Base-by-base conservation (phyloP, 2,888 invertebrate species). In the Pardosa pseudoannulata region DNA sequence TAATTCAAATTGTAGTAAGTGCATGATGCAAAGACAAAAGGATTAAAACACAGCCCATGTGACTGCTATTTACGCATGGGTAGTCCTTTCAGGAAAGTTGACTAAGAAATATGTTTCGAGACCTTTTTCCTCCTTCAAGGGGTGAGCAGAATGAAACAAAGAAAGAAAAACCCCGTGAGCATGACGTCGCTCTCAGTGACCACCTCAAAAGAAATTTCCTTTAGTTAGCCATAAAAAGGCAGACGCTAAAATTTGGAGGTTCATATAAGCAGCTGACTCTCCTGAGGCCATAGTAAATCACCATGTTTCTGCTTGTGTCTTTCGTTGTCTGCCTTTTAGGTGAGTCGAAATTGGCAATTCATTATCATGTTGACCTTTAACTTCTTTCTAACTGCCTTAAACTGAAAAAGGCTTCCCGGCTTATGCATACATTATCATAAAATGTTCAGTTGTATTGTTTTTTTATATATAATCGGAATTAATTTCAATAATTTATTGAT, bases 31-130 rank as follows among this genome's bases (percentile, higher is more conserved):
- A 56, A 23, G 1, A 56, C 3, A 56, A 23, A n/a, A 23, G 23
- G 23, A 23, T 19, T 56, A 13, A 46, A 2, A 16, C 2, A 13
- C 2, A 16, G 41, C 6, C 16, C 56, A 56, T 56, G 56, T 56
- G 56, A 56, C 23, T 23, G 23, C 23, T 46, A 46, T 46, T 56
- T 56, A 56, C 56, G 56, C 56, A 23, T 56, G 56, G 56, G 23
- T 56, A 23, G 23, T 23, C 56, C 56, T 19, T 56, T 56, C 23
- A 56, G 56, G 56, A 56, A 56, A 56, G 16, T 19, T 56, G 2
- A 7, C 23, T 1, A 19, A 56, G 23, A 56, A 56, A 56, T 56
- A 56, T 56, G 23, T 16, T 56, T 56, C 23, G 5, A 23, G 3
- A 5, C 3, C 11, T 23, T 56, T 56, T 56, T 23, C 23, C 23